Evolutionary conservation across 2,888 invertebrate species (phyloP), one percentile per base, ranked within the genome.

Genomic region (Artemia sinica): DNA sequence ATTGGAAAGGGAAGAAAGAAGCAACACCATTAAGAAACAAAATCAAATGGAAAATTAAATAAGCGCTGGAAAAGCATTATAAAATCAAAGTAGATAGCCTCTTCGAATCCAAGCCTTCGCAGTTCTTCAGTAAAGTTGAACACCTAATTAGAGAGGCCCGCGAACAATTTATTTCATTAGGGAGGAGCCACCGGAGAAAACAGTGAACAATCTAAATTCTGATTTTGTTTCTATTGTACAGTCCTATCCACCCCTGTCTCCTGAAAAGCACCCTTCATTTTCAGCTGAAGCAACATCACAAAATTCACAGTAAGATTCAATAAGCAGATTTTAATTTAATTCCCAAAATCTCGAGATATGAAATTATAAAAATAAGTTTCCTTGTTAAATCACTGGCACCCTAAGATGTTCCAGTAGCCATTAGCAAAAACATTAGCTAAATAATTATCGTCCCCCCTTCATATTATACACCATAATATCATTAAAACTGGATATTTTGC

Each of bases 321-420:
- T n/a, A 28, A 28, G 28, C 2, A 28, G 28, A 52, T 52, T 52
- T 14, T 52, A 52, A 52, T 52, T 52, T 52, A 52, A 52, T 52
- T 2, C 4, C 52, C 14, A 1, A 52, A 52, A 52, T 52, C 14
- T 13, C 14, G 3, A 52, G 14, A 52, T 13, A 4, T n/a, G 14
- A 52, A 13, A 28, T 28, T 28, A 28, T 28, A 28, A 28, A 4
- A 28, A 4, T n/a, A 28, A 28, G 4, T 2, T 28, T 28, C 28
- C 28, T 4, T 28, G 4, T 28, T 28, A 4, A 2, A 52, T 13
- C 1, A 52, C 13, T 52, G 52, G 1, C 52, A 52, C 52, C 52
- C 52, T 52, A n/a, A n/a, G 52, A 52, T 52, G 52, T 52, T 4
- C 52, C 52, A 52, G 52, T 52, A 52, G 52, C 52, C 13, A 52